Evolutionary conservation across 2,113 vertebrate species (phyloP).

Genomic region (Brachirus orientalis): DNA sequence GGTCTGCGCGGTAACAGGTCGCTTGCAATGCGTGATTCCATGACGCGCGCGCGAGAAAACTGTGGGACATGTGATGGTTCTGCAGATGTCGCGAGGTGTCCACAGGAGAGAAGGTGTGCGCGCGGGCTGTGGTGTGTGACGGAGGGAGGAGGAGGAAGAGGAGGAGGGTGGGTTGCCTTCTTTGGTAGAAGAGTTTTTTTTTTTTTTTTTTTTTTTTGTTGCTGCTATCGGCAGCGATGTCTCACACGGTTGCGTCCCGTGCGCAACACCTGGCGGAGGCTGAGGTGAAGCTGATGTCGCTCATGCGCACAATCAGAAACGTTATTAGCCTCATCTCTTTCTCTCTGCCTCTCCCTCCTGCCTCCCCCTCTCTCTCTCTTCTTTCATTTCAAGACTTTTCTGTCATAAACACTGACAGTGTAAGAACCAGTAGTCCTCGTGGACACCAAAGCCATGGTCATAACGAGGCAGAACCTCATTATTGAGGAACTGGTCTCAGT

Average conservation of each 20-base stretch:
- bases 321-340: background rate
- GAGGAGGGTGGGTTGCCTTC: background rate
- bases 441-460: too few species aligned
- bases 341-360: too few species aligned
- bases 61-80: conserved; percentile 9
- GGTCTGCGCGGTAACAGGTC: background rate
- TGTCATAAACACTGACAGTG: too few species aligned
- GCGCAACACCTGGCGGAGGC: background rate
- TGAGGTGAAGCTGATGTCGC: conserved; percentile 6
- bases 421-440: too few species aligned
- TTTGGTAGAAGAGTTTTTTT: background rate
- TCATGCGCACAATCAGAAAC: background rate
- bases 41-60: conserved; percentile 8
- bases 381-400: too few species aligned
- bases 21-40: background rate
- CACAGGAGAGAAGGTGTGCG: conserved; percentile 1
- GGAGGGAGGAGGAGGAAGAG: background rate
- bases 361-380: too few species aligned
- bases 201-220: too few species aligned
- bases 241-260: conserved; percentile 12
- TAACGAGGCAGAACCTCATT: too few species aligned
- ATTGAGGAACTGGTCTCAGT: too few species aligned
- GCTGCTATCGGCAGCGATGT: background rate
- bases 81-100: conserved; percentile 11
- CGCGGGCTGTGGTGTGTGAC: background rate